These are phyloP conservation scores for Drosophila willistoni DNA, from an alignment of 1,140 invertebrate species.

Conservation along the genomic window DNA sequence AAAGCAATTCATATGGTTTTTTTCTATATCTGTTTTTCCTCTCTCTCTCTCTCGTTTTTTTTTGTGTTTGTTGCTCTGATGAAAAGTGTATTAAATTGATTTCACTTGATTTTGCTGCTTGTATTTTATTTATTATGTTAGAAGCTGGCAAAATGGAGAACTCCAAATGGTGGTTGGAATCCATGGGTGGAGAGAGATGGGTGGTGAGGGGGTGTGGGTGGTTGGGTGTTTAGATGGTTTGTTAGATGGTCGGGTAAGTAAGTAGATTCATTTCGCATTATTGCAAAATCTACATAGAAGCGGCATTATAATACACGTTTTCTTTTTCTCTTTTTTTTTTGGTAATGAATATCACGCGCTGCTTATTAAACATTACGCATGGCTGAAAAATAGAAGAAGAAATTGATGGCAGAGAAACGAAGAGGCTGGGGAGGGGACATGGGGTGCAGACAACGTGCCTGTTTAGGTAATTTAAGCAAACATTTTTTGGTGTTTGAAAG, in stretches of 20 bases:
- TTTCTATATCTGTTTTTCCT: too few relatives aligned
- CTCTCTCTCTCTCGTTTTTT: not conserved
- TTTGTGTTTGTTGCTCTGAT: slow-evolving; percentile 18
- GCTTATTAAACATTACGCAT: slow-evolving; percentile 72
- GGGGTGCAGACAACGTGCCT: slow-evolving; percentile 57
- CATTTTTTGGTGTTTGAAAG: slow-evolving; percentile 14
- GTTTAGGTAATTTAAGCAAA: slow-evolving; percentile 67
- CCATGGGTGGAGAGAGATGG: not conserved
- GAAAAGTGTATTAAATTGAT: slow-evolving; percentile 74
- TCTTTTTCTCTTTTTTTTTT: slow-evolving; percentile 35
- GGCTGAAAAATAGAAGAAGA: slow-evolving; percentile 49
- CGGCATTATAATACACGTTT: slow-evolving; percentile 39
- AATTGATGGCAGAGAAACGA: slow-evolving; percentile 8
- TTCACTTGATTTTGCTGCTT: slow-evolving; percentile 67
- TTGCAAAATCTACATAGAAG: slow-evolving; percentile 73
- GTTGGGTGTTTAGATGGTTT: not conserved
- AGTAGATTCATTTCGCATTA: slow-evolving; percentile 74
- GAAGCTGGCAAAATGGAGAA: slow-evolving; percentile 10
- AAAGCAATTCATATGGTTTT: not conserved
- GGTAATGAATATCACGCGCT: slow-evolving; percentile 78
- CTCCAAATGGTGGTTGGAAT: not conserved
- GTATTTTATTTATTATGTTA: slow-evolving; percentile 65
- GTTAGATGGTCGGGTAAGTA: slow-evolving; percentile 11
- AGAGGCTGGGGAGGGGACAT: not conserved
- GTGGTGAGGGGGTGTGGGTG: slow-evolving; percentile 26